phyloP scores from a whole-genome alignment of 2,113 vertebrate genomes.

The Nannospalax galili region DNA sequence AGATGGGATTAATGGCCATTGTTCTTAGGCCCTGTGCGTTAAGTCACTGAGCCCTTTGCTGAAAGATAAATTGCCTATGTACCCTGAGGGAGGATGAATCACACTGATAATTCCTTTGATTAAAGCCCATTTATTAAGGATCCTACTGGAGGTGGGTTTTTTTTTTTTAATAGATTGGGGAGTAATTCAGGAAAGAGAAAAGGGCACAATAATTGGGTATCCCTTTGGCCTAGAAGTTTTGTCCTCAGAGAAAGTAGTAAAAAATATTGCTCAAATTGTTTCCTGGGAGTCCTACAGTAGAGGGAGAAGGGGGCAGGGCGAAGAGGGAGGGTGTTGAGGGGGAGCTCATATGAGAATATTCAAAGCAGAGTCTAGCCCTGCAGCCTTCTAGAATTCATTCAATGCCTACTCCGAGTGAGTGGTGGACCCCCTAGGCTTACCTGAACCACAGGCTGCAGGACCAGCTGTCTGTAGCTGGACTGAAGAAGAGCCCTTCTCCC shows the following conservation, averaged over 20 bases:
- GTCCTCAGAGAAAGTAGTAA: slow-evolving; percentile 5
- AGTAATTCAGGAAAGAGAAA: slow-evolving; percentile 53
- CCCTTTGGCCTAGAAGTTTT: slow-evolving; percentile 9
- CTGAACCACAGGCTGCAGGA: not conserved
- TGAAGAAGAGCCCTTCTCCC: not conserved
- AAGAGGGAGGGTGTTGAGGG: not conserved
- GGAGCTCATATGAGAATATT: not conserved
- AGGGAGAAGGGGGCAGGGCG: too few relatives aligned
- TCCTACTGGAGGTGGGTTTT: slow-evolving; percentile 12
- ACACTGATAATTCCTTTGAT: slow-evolving; percentile 58
- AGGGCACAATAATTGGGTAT: not conserved
- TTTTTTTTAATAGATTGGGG: slow-evolving; percentile 51
- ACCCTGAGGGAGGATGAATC: slow-evolving; percentile 65
- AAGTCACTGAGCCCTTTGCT: slow-evolving; percentile 58
- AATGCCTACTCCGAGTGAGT: not conserved
- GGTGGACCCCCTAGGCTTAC: not conserved
- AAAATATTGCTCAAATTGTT: not conserved
- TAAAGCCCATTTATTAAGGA: slow-evolving; percentile 71
- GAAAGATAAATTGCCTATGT: slow-evolving; percentile 68
- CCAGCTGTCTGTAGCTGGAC: too few relatives aligned
- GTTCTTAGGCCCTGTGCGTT: slow-evolving; percentile 33
- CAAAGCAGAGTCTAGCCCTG: not conserved
- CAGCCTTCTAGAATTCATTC: not conserved
- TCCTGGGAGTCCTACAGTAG: not conserved
- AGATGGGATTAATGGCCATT: slow-evolving; percentile 52